Base-by-base conservation (phyloP, 2,888 invertebrate genomes). In the Chesias legatella region DNA sequence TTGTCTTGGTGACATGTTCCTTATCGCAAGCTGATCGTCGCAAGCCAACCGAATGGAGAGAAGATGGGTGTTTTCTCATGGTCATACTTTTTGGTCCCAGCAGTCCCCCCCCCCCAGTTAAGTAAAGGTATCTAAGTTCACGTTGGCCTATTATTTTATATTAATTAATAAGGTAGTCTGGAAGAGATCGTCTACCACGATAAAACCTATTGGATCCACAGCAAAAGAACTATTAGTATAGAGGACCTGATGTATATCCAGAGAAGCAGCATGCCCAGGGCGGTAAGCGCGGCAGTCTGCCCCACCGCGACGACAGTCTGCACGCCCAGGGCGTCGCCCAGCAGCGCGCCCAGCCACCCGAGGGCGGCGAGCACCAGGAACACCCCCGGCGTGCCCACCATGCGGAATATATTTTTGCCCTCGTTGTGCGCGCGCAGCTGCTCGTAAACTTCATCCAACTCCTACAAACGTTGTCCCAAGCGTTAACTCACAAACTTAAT, bases 401-500 rank as follows among this genome's bases (percentile, higher is more conserved):
- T 95, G 74, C 95, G 96, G 84, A 98, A 96, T 49, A 99, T 93
- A 81, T 98, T 99, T 91, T 99, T 99, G 71, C 96, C 94, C 70
- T 98, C 98, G 83, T 99, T 99, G 89, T 97, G 96, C 39, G 94
- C 92, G 67, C 92, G 92, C 70, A 96, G 96, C 70, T 94, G 95
- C 17, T 85, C 85, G 77, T 91, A 98, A 26, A 93, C 86, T 24
- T 96, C 96, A 42, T 95, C 94, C 53, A 98, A 84, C 68, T 98
- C 98, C 94, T 94, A 71, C 1, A 68, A 72, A 52, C 1, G 10
- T n/a, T 11, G 1, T 1, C 3, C n/a, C 6, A 28, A 13, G n/a
- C 17, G 1, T 5, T 8, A n/a, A n/a, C 6, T 13, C 3, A 6
- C 7, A n/a, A 6, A 13, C 1, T 8, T 13, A n/a, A 8, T 23